Conservation (phyloP, 2,113 vertebrate species). For the Enhydra lutris region DNA sequence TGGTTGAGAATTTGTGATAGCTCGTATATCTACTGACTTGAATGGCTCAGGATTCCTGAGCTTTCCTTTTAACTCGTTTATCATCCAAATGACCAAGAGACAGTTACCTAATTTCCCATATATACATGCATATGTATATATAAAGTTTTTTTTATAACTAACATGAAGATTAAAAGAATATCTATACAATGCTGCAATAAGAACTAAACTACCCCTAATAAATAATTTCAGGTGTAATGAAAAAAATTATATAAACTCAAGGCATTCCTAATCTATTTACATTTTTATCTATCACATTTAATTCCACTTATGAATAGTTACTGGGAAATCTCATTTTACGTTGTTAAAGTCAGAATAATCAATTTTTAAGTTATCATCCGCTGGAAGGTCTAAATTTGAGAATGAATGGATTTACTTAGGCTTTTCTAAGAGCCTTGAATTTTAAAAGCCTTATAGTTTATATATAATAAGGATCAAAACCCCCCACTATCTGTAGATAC, state of each 20-base stretch:
- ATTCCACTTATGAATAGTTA: slow-evolving; percentile 44
- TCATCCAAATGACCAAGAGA: slow-evolving; percentile 12
- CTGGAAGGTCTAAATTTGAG: slow-evolving; percentile 49
- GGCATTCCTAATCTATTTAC: slow-evolving; percentile 14
- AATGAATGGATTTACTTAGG: slow-evolving; percentile 54
- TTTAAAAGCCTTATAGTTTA: slow-evolving; percentile 58
- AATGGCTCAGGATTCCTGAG: not conserved
- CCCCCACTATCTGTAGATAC: not conserved
- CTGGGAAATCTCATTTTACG: slow-evolving; percentile 33
- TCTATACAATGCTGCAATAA: not conserved
- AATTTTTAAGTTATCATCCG: slow-evolving; percentile 39
- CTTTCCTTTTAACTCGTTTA: not conserved
- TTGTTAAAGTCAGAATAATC: slow-evolving; percentile 37
- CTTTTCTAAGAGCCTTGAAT: slow-evolving; percentile 34
- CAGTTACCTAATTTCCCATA: not conserved
- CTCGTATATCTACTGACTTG: not conserved
- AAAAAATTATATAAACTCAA: slow-evolving; percentile 3
- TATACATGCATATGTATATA: not conserved
- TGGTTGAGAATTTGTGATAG: not conserved
- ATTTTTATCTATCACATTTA: slow-evolving; percentile 41
- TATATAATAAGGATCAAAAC: slow-evolving; percentile 29
- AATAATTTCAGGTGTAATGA: slow-evolving; percentile 19
- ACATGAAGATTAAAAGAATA: slow-evolving; percentile 20
- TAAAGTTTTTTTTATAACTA: not conserved
- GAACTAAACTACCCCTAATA: not conserved